A percentile compares a stretch with the other conserved stretches of the same genome.
phyloP scores from a whole-genome alignment of 1,140 invertebrate species.

The Hyles euphorbiae region DNA sequence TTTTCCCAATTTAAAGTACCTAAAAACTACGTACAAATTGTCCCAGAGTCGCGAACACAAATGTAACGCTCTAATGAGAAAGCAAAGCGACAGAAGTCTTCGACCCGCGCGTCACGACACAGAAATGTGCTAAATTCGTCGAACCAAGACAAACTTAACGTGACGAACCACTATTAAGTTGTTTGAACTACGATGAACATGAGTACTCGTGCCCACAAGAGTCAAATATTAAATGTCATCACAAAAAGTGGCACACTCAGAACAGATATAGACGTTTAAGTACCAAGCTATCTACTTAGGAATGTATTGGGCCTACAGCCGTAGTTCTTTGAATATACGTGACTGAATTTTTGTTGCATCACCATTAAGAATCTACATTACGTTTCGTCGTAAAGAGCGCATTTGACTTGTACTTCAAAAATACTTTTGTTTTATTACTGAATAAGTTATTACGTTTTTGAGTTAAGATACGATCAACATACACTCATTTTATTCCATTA shows the following conservation, averaged over 20 bases:
- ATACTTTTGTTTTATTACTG: too few relatives aligned
- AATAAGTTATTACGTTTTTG: too few relatives aligned
- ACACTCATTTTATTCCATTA: too few relatives aligned
- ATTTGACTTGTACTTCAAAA: too few relatives aligned
- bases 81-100: conserved; percentile 48
- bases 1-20: neutral
- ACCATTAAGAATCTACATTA: conserved; percentile 3
- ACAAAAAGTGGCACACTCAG: conserved; percentile 17
- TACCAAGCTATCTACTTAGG: too few relatives aligned
- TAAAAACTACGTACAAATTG: neutral
- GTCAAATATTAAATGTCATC: conserved; percentile 34
- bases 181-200: conserved; percentile 45
- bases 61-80: conserved; percentile 66
- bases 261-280: neutral
- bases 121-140: conserved; percentile 64
- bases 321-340: conserved; percentile 6
- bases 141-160: conserved; percentile 48
- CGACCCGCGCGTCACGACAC: conserved; percentile 50
- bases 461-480: too few relatives aligned
- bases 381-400: too few relatives aligned
- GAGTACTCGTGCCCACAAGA: conserved; percentile 16
- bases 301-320: neutral
- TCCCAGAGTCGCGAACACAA: conserved; percentile 27
- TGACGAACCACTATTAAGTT: conserved; percentile 54
- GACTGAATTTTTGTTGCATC: conserved; percentile 10